Evolutionary conservation across 1,140 invertebrate genomes (phyloP).

Genomic region (Heliconius hewitsoni): DNA sequence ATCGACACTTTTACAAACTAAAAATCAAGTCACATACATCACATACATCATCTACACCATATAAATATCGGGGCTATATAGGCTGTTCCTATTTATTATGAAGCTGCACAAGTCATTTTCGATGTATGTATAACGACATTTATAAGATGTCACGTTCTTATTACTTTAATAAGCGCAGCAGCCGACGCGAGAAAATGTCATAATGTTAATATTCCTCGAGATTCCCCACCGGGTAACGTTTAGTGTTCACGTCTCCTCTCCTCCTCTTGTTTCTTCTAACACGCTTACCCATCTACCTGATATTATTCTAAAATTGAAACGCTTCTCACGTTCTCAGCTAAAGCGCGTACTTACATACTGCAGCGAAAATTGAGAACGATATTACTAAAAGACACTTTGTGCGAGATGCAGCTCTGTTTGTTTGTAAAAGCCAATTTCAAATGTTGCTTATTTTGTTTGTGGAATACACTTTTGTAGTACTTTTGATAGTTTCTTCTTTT

Average conservation of each 20-base stretch:
- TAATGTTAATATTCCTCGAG: slow-evolving; percentile 6
- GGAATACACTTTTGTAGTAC: slow-evolving; percentile 8
- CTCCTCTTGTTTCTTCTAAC: slow-evolving; percentile 35
- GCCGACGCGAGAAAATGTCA: too few species aligned
- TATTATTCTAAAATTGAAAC: slow-evolving; percentile 40
- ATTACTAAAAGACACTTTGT: slow-evolving; percentile 39
- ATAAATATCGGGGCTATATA: too few species aligned
- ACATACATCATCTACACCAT: too few species aligned
- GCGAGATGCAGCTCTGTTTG: slow-evolving; percentile 29
- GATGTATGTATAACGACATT: too few species aligned
- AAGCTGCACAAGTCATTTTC: too few species aligned
- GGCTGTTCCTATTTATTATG: too few species aligned
- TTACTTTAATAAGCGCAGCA: too few species aligned
- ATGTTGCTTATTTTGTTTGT: slow-evolving; percentile 29
- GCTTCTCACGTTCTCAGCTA: slow-evolving; percentile 17
- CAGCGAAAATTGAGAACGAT: slow-evolving; percentile 38
- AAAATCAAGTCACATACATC: too few species aligned
- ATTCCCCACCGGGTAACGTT: slow-evolving; percentile 32
- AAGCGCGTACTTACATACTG: slow-evolving; percentile 12
- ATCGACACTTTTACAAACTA: too few species aligned
- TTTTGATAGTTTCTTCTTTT: slow-evolving; percentile 7
- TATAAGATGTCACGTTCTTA: too few species aligned
- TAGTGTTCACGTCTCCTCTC: slow-evolving; percentile 33
- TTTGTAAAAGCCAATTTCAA: slow-evolving; percentile 29
- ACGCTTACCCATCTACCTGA: slow-evolving; percentile 32